Conservation (phyloP, 2,113 vertebrate genomes). For the Gnathonemus echidnorhynchus region DNA sequence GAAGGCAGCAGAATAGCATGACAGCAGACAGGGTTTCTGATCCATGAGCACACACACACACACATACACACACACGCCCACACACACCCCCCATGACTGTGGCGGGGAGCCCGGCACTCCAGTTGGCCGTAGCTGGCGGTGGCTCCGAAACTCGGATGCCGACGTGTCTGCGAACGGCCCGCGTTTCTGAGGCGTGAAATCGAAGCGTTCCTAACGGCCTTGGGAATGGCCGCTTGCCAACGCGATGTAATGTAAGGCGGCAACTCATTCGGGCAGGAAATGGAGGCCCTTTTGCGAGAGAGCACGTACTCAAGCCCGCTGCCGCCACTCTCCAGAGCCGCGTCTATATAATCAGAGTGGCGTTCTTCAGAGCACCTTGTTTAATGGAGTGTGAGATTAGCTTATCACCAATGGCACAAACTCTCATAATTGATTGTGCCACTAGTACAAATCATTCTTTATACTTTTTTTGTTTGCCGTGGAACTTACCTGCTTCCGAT, state of each 20-base stretch:
- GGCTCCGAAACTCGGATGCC: not conserved
- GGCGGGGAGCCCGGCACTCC: not conserved
- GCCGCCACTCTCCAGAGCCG: not conserved
- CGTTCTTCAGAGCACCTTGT: not conserved
- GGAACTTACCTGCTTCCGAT: not conserved
- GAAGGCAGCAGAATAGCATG: not conserved
- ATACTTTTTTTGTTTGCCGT: not conserved
- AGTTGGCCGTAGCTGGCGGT: not conserved
- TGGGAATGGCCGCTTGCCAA: not conserved
- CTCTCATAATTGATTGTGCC: not conserved
- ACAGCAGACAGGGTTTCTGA: not conserved
- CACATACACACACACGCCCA: not conserved
- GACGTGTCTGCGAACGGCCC: not conserved
- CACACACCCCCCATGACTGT: not conserved
- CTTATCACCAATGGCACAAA: not conserved
- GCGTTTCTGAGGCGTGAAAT: not conserved
- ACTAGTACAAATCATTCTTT: constrained; percentile 7
- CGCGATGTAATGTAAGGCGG: not conserved
- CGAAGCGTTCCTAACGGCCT: not conserved
- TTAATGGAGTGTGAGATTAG: constrained; percentile 10
- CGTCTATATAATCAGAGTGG: not conserved
- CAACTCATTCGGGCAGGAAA: not conserved
- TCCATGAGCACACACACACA: not conserved
- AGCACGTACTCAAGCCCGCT: not conserved
- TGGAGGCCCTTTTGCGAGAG: not conserved